Base-by-base conservation (phyloP, 2,113 vertebrate species). In the Oreotrochilus melanogaster region DNA sequence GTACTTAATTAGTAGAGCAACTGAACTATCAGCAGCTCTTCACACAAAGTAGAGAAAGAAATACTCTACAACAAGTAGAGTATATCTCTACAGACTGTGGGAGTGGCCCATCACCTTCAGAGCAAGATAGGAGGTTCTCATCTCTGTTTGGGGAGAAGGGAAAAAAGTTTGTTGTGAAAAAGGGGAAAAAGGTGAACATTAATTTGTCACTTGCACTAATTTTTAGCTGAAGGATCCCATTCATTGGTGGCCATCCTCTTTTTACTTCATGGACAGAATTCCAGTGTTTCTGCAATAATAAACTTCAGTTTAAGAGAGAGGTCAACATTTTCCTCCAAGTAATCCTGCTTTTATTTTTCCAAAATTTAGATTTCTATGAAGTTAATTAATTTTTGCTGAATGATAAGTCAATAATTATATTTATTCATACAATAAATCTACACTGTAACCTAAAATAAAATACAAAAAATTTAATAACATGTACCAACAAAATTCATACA, bases 201-300 rank as follows among this genome's bases (percentile, higher is more conserved):
- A 33, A 33, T 67, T 69, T 65, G 6, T 45, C 15, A 7, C 75
- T 79, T 25, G 28, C 28, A 71, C 0, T 54, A 35, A 50, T 51
- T 66, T 83, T 71, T n/a, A 75, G 21, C 12, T 61, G 65, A 78
- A 45, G 6, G 9, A 62, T 22, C 8, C 25, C 51, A 7, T 66
- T 84, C 37, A 74, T 6, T 54, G 30, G 16, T 31, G 16, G 47
- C 13, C 12, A 2, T 24, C 33, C 45, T 75, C 28, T 31, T 14
- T 10, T 16, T 43, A 50, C 33, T 9, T 91, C 0, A 0, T 21
- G 4, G 13, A 51, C 39, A 66, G 43, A 61, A 76, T 22, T 76
- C 24, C 14, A 61, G 18, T 27, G n/a, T 30, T 84, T 62, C 57
- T 61, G 31, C 33, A 10, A 37, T 37, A 71, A 9, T 11, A 37